phyloP scores from a whole-genome alignment of 2,797 vertebrate species.

The Melanotaenia pygmaea region DNA sequence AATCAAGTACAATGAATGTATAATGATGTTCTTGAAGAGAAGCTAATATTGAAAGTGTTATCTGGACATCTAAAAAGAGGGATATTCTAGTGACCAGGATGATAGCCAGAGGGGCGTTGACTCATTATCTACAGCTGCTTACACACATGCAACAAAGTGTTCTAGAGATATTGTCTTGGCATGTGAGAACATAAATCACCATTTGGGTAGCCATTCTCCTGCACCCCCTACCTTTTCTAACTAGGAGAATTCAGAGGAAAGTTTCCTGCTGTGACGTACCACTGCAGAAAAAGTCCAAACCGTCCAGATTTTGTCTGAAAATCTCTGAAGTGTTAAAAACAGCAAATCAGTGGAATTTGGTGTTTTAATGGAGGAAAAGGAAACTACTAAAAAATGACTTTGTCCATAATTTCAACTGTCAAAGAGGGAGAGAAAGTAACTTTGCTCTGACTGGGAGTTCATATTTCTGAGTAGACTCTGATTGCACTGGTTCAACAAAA shows the following conservation, averaged over 20 bases:
- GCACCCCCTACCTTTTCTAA: background rate
- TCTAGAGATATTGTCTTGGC: background rate
- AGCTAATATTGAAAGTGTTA: background rate
- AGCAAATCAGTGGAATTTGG: background rate
- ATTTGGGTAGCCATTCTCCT: background rate
- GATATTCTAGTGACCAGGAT: background rate
- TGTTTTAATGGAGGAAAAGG: background rate
- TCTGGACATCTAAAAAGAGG: background rate
- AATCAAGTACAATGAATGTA: background rate
- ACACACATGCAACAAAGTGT: background rate
- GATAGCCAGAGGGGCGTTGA: background rate
- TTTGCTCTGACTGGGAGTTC: constrained; percentile 29
- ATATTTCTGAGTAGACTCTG: constrained; percentile 41
- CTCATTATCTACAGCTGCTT: background rate
- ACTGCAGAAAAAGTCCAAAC: background rate
- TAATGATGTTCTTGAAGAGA: background rate
- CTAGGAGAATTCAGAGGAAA: background rate
- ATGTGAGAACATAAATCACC: background rate
- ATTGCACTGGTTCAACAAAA: constrained; percentile 36
- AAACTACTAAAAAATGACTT: background rate
- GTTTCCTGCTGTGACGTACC: background rate
- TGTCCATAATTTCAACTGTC: background rate
- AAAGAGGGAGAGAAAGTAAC: background rate
- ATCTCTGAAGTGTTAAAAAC: background rate
- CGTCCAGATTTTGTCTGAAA: background rate